Evolutionary conservation across 2,888 invertebrate genomes (phyloP).

Genomic region (Xestobium rufovillosum): DNA sequence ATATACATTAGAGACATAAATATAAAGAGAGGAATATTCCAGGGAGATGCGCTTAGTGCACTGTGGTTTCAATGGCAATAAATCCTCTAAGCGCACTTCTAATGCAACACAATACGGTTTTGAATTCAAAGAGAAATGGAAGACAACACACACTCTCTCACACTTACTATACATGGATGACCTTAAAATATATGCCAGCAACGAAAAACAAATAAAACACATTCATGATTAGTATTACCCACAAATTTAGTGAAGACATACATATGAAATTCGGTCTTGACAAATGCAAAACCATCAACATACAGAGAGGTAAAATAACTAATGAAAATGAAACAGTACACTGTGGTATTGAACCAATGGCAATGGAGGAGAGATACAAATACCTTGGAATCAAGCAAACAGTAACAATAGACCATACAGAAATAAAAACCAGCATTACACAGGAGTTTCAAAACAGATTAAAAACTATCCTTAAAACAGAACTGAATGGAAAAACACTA

Average conservation of each 20-base stretch:
- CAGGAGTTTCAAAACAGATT: constrained; percentile 11
- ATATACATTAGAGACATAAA: constrained; percentile 7
- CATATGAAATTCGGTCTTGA: constrained; percentile 8
- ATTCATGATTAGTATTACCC: constrained; percentile 2
- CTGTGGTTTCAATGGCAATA: constrained; percentile 17
- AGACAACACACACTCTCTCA: constrained; percentile 9
- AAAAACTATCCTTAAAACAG: constrained; percentile 12
- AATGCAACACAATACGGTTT: constrained; percentile 12
- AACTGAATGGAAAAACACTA: constrained; percentile 1
- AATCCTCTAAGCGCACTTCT: constrained; percentile 15
- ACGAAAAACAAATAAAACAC: constrained; percentile 6
- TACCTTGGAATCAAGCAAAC: constrained; percentile 13
- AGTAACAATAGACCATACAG: constrained; percentile 3
- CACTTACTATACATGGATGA: constrained; percentile 24
- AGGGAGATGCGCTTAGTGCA: constrained; percentile 17
- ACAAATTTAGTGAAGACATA: constrained; percentile 10
- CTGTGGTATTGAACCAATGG: constrained; percentile 5
- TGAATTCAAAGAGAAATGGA: constrained; percentile 7
- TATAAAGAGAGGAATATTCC: constrained; percentile 17
- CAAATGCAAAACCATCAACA: constrained; percentile 9
- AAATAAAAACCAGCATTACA: constrained; percentile 8
- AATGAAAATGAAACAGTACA: neutral
- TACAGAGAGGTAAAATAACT: constrained; percentile 5
- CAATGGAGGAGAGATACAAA: constrained; percentile 11
- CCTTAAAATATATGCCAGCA: constrained; percentile 17